These are phyloP conservation scores for Volucella inanis DNA, from an alignment of 2,888 invertebrate genomes.

Conservation along the genomic window DNA sequence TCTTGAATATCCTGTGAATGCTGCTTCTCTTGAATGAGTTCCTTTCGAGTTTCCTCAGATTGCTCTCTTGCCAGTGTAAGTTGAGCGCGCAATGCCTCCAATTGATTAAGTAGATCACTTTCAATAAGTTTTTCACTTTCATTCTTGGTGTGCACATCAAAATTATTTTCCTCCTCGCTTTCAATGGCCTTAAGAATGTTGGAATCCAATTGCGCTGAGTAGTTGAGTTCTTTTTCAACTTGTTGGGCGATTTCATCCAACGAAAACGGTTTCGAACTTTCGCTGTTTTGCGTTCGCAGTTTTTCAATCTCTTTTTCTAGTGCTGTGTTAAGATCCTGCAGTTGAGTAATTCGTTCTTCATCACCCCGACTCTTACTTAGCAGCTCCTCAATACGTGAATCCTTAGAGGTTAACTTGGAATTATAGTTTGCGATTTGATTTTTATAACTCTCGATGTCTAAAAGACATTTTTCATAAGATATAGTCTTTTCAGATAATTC, in stretches of 20 bases:
- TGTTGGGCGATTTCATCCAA: slow-evolving; percentile 85
- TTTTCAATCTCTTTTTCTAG: slow-evolving; percentile 83
- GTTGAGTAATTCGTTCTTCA: slow-evolving; percentile 77
- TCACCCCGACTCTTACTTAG: slow-evolving; percentile 76
- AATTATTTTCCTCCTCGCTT: slow-evolving; percentile 83
- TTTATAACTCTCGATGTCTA: slow-evolving; percentile 82
- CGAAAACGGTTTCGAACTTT: slow-evolving; percentile 81
- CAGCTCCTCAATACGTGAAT: slow-evolving; percentile 83
- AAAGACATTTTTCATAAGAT: slow-evolving; percentile 81
- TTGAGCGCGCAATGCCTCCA: slow-evolving; percentile 79
- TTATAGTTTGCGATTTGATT: slow-evolving; percentile 85
- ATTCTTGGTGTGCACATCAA: slow-evolving; percentile 81
- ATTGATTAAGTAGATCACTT: slow-evolving; percentile 80
- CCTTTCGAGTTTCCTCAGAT: slow-evolving; percentile 85
- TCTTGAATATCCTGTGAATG: slow-evolving; percentile 85
- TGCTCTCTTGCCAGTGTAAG: slow-evolving; percentile 80
- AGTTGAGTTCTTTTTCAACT: slow-evolving; percentile 85
- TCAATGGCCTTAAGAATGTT: slow-evolving; percentile 85
- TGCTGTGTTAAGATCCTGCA: slow-evolving; percentile 84
- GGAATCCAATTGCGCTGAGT: slow-evolving; percentile 86
- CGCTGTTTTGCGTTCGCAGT: slow-evolving; percentile 78
- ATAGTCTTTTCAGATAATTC: slow-evolving; percentile 83
- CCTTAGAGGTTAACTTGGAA: slow-evolving; percentile 85
- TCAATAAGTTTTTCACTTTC: slow-evolving; percentile 80
- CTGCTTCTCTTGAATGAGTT: slow-evolving; percentile 85